phyloP scores from a whole-genome alignment of 92 coral and sea anemone species.

The Porites divaricata region DNA sequence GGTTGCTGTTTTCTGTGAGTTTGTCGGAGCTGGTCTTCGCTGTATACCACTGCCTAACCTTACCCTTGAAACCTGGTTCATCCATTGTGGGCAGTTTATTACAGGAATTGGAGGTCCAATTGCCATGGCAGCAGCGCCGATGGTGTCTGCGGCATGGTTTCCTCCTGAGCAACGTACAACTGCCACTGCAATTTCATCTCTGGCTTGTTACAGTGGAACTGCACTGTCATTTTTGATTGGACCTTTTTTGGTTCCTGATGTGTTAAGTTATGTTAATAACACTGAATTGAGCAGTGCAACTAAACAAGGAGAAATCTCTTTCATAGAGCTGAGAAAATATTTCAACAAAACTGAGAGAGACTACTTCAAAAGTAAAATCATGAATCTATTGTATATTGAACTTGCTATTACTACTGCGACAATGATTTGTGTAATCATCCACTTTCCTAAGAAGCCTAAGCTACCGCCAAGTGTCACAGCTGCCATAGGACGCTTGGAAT shows the following conservation, averaged over 20 bases:
- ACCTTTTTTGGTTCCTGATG: conserved; percentile 85
- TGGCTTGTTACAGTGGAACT: conserved; percentile 94
- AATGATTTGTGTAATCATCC: conserved; percentile 69
- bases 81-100: conserved; percentile 92
- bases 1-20: conserved; percentile 79
- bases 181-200: conserved; percentile 91
- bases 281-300: conserved; percentile 1
- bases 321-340: conserved; percentile 33
- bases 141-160: conserved; percentile 98
- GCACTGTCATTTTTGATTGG: conserved; percentile 90
- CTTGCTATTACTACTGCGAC: conserved; percentile 69
- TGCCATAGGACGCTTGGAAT: conserved; percentile 94
- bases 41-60: conserved; percentile 66
- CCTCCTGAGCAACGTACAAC: conserved; percentile 97
- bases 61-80: conserved; percentile 60
- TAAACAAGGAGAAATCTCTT: not conserved
- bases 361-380: conserved; percentile 66
- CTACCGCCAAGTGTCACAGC: conserved; percentile 95
- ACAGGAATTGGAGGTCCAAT: conserved; percentile 97
- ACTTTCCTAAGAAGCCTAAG: conserved; percentile 87
- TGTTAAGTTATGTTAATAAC: conserved; percentile 4
- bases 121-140: conserved; percentile 97
- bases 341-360: conserved; percentile 61
- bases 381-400: conserved; percentile 83
- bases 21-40: conserved; percentile 89